Conservation (phyloP, 2,888 invertebrate genomes). For the Drosophila macrospina region DNA sequence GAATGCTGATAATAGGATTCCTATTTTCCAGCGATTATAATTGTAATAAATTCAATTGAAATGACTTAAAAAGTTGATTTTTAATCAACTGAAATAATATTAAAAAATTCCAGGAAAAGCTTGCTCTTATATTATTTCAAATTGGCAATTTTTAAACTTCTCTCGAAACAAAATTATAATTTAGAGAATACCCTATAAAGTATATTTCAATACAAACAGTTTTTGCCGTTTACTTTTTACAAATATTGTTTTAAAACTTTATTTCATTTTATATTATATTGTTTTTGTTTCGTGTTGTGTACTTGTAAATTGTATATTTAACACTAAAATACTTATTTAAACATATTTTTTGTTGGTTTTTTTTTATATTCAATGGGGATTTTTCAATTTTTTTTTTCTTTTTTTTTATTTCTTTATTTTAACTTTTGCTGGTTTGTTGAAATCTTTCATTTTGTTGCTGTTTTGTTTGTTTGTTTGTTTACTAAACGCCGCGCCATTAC, state of each 20-base stretch:
- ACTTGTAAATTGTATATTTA: slow-evolving; percentile 84
- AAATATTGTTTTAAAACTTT: slow-evolving; percentile 85
- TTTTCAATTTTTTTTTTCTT: slow-evolving; percentile 54
- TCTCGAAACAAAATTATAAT: too few species aligned
- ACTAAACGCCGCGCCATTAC: slow-evolving; percentile 59
- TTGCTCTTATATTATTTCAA: too few species aligned
- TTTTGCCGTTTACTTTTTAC: slow-evolving; percentile 80
- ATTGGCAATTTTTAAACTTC: too few species aligned
- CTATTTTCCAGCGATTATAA: too few species aligned
- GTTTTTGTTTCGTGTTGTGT: slow-evolving; percentile 69
- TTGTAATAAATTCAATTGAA: too few species aligned
- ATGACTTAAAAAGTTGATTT: too few species aligned
- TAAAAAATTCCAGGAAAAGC: too few species aligned
- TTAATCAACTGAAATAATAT: too few species aligned
- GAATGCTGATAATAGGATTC: too few species aligned
- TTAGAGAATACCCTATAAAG: too few species aligned
- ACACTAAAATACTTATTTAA: slow-evolving; percentile 85
- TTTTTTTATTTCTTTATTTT: slow-evolving; percentile 42
- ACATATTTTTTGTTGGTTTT: slow-evolving; percentile 66
- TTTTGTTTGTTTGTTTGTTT: slow-evolving; percentile 49
- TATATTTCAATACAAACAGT: not conserved
- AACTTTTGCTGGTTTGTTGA: slow-evolving; percentile 44
- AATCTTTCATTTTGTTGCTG: slow-evolving; percentile 38
- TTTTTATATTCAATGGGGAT: slow-evolving; percentile 68
- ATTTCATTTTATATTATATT: slow-evolving; percentile 83